Base-by-base conservation (phyloP, 2,797 vertebrate species). In the Rhyacichthys aspro region DNA sequence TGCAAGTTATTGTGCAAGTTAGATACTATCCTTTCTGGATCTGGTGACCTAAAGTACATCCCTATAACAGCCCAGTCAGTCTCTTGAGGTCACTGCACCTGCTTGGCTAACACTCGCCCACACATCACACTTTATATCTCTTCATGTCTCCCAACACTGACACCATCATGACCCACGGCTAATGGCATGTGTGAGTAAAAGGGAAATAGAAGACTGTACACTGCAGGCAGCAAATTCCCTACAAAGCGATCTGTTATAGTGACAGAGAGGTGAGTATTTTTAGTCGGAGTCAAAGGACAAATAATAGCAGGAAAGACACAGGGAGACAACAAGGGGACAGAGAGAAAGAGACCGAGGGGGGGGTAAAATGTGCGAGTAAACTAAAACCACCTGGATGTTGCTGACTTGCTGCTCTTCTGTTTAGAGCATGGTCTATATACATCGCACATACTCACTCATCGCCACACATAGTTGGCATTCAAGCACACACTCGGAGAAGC, bases 201-300 rank as follows among this genome's bases (percentile, higher is more conserved):
- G 55, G 64, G 59, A 61, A 67, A 75, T 83, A 68, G 86, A 85
- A 72, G 70, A 52, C 64, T 76, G 82, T 88, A 79, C 67, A 73
- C 70, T 61, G 80, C 76, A 83, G 79, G 86, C 79, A 70, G 74
- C 72, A 69, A 67, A 79, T 86, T 83, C 86, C 70, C 78, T 86
- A 72, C 18, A 62, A 77, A 84, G 85, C 82, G 77, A 91, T 89
- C 82, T 72, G 78, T 90, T 89, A 89, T 84, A 88, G 82, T 88
- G 88, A 87, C 89, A 88, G 86, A 70, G 66, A 77, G 71, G 82
- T 62, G 72, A 72, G 84, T 90, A 91, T 91, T 91, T 91, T 86
- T 91, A 91, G 87, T 86, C 61, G 11, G 57, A 75, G 82, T 81
- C 74, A 84, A 82, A 81, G 83, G 86, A 88, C 84, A 85, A 87